A percentile compares a stretch with the other conserved stretches of the same genome.
These are phyloP conservation scores for Tortricodes alternella DNA, from an alignment of 2,888 invertebrate genomes.

Conservation along the genomic window DNA sequence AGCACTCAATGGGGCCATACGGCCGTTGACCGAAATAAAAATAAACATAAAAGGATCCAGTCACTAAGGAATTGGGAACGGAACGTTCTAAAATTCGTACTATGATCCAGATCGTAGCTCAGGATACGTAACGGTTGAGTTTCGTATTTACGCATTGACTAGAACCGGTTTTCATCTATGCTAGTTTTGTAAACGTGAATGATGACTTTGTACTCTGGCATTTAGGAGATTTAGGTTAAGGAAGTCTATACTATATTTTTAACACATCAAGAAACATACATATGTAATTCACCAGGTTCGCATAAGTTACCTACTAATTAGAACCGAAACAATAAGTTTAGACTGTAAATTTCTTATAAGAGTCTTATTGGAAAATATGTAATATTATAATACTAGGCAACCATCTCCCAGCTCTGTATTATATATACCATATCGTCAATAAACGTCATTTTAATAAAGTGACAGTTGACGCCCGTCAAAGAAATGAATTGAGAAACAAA, in stretches of 20 bases:
- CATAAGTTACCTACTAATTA: background rate
- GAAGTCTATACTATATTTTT: background rate
- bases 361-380: background rate
- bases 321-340: too few relatives aligned
- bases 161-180: background rate
- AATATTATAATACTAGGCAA: background rate
- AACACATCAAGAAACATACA: background rate
- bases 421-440: too few relatives aligned
- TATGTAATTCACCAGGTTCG: too few relatives aligned
- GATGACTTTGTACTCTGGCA: background rate
- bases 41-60: conserved; percentile 58
- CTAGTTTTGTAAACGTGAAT: background rate
- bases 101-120: conserved; percentile 11
- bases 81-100: conserved; percentile 44
- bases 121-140: conserved; percentile 1
- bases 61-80: conserved; percentile 62
- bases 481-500: conserved; percentile 21
- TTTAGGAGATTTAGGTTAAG: background rate
- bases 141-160: background rate
- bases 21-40: conserved; percentile 79
- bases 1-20: conserved; percentile 64
- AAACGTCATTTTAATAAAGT: background rate
- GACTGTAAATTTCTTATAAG: conserved; percentile 1
- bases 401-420: background rate
- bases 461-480: background rate